phyloP scores from a whole-genome alignment of 2,888 invertebrate genomes.

The Pseudanteris insignis region DNA sequence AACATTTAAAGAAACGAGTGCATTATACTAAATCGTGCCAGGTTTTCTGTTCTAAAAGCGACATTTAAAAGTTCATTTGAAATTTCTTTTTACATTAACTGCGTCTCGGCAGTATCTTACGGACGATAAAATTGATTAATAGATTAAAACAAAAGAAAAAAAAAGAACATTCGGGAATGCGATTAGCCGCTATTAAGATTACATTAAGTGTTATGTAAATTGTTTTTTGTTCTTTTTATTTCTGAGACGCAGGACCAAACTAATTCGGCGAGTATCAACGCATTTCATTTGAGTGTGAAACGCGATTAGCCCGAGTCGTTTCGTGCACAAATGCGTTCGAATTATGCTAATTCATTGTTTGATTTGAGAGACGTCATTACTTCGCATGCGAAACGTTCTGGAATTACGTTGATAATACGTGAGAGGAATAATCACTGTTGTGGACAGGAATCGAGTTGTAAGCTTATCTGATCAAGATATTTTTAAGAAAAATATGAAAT shows the following conservation, averaged over 20 bases:
- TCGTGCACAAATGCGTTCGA: conserved; percentile 10
- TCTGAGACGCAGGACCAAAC: conserved; percentile 3
- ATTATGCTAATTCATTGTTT: conserved; percentile 28
- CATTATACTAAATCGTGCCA: too few species aligned
- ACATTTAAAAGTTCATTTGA: conserved; percentile 5
- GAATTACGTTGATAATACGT: conserved; percentile 29
- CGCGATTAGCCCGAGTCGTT: conserved; percentile 13
- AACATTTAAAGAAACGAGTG: too few species aligned
- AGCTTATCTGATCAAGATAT: too few species aligned
- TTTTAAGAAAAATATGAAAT: too few species aligned
- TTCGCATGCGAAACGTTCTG: conserved; percentile 26
- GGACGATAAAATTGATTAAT: conserved; percentile 24
- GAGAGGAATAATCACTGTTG: conserved; percentile 34
- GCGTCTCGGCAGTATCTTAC: background rate
- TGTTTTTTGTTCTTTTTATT: too few species aligned
- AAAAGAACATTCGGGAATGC: conserved; percentile 5
- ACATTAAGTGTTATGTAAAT: conserved; percentile 14
- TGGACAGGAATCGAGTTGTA: too few species aligned
- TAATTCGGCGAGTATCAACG: conserved; percentile 7
- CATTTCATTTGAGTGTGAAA: conserved; percentile 9
- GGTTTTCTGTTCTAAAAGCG: too few species aligned
- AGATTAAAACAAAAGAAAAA: conserved; percentile 6
- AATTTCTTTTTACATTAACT: conserved; percentile 7
- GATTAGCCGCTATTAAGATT: conserved; percentile 21
- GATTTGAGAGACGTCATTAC: conserved; percentile 27